A percentile compares a stretch with the other conserved stretches of the same genome.
phyloP scores from a whole-genome alignment of 2,797 vertebrate genomes.

The Antennarius maculatus region DNA sequence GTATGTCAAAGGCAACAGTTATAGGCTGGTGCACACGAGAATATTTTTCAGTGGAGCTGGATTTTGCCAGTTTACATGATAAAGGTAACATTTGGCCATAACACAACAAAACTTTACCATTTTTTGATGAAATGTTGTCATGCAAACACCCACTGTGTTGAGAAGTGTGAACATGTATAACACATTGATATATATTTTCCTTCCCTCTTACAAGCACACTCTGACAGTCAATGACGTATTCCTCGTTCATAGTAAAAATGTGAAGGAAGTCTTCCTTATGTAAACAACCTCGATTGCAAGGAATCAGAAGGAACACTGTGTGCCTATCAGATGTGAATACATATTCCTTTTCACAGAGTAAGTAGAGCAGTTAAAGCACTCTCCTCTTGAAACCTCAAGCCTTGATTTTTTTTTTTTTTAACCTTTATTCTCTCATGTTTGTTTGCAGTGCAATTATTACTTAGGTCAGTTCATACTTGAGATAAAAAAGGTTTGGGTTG shows the following conservation, averaged over 20 bases:
- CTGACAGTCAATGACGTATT: conserved; percentile 34
- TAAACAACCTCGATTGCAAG: conserved; percentile 1
- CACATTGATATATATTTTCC: conserved; percentile 47
- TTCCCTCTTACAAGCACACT: conserved; percentile 27
- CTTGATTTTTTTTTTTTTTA: conserved; percentile 8
- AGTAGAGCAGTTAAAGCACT: neutral
- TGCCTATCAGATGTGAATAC: neutral
- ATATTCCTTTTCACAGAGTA: neutral
- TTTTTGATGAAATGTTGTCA: too few species aligned
- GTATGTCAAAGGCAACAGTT: too few species aligned
- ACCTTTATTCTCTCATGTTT: conserved; percentile 17
- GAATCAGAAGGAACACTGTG: conserved; percentile 6
- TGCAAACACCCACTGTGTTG: conserved; percentile 7
- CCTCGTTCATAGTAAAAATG: conserved; percentile 18
- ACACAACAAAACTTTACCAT: conserved; percentile 35
- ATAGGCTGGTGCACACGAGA: too few species aligned
- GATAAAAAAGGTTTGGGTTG: conserved; percentile 12
- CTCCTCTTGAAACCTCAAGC: conserved; percentile 22
- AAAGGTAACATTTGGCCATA: too few species aligned
- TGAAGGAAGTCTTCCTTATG: conserved; percentile 12
- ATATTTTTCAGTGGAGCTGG: too few species aligned
- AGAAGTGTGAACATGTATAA: conserved; percentile 29
- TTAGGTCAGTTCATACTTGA: conserved; percentile 31
- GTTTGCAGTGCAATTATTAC: conserved; percentile 34
- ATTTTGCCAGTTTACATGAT: too few species aligned